A percentile compares a stretch with the other conserved stretches of the same genome.
These are phyloP conservation scores for Tarsius wallacei DNA, from an alignment of 2,797 vertebrate genomes.

Conservation along the genomic window DNA sequence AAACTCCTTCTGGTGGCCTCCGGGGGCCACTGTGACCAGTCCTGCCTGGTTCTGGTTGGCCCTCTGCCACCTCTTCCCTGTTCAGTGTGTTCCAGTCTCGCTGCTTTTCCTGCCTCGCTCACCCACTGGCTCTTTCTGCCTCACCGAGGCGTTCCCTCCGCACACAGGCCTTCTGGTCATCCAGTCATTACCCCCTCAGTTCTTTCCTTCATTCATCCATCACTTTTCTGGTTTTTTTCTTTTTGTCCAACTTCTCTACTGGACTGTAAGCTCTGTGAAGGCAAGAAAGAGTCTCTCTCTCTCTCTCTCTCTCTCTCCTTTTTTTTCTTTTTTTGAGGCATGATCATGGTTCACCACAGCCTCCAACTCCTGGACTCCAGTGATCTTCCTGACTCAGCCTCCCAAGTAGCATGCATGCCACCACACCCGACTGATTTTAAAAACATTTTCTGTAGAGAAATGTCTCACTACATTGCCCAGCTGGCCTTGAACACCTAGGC, in stretches of 20 bases:
- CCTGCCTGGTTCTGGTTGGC: accelerated
- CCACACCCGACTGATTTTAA: too few species aligned
- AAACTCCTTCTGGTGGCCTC: neutral
- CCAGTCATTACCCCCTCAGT: neutral
- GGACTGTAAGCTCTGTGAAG: neutral
- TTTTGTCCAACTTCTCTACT: neutral
- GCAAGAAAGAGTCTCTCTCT: neutral
- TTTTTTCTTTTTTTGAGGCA: too few species aligned
- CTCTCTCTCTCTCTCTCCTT: too few species aligned
- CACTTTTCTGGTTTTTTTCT: neutral
- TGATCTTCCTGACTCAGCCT: too few species aligned
- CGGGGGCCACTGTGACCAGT: neutral
- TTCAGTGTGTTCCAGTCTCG: neutral
- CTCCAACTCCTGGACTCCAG: too few species aligned
- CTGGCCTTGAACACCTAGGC: too few species aligned
- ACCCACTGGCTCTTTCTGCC: neutral
- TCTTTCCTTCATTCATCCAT: neutral
- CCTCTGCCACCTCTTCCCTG: neutral
- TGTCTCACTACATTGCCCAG: too few species aligned
- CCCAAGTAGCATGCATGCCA: too few species aligned
- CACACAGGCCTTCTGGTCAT: neutral
- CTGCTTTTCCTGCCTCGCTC: neutral
- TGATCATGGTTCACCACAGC: too few species aligned
- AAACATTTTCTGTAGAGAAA: too few species aligned
- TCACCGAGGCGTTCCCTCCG: neutral